phyloP scores from a whole-genome alignment of 2,113 vertebrate species.

The Sitta europaea region DNA sequence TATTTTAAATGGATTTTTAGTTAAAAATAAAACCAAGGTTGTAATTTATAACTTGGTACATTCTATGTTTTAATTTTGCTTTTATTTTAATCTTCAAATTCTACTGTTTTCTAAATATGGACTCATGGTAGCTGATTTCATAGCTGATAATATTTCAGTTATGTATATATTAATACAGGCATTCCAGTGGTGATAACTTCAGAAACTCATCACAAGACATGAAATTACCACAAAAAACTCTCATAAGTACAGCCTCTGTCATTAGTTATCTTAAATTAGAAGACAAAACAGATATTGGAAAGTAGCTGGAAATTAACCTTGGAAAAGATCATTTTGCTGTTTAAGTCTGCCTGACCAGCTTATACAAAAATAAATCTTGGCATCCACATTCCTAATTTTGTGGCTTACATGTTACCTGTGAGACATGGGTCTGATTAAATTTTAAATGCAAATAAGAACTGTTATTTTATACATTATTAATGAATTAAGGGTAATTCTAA shows the following conservation, averaged over 20 bases:
- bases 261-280: constrained; percentile 2
- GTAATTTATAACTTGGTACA: background rate
- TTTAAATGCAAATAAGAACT: constrained; percentile 80
- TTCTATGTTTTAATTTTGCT: background rate
- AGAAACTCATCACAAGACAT: background rate
- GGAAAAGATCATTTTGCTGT: constrained; percentile 29
- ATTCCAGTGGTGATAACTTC: background rate
- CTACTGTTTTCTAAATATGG: background rate
- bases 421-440: constrained; percentile 85
- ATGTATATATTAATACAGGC: background rate
- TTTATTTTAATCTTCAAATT: background rate
- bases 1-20: background rate
- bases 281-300: constrained; percentile 2
- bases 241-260: background rate
- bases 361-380: constrained; percentile 73
- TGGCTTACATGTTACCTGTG: constrained; percentile 74
- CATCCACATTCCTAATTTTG: constrained; percentile 76
- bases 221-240: background rate
- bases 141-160: background rate
- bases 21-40: background rate
- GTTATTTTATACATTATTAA: constrained; percentile 88
- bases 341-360: constrained; percentile 56
- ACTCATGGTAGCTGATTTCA: background rate
- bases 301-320: constrained; percentile 19
- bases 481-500: constrained; percentile 89